Conservation (phyloP, 1,140 invertebrate species). For the Achroia grisella region DNA sequence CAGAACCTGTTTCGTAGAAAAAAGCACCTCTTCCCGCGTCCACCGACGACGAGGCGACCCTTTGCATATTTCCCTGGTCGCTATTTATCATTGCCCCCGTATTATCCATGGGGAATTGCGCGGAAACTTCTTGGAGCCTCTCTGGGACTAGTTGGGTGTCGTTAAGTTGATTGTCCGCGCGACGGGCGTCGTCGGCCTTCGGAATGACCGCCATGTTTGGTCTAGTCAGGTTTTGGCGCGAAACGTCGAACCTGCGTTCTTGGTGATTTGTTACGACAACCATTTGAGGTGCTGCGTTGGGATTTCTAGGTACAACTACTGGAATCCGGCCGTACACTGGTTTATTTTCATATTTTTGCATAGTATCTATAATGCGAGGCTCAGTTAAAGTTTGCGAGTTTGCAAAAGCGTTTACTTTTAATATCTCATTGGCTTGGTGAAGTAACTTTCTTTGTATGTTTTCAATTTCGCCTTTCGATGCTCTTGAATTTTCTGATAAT, state of each 20-base stretch:
- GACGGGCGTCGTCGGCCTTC: slow-evolving; percentile 9
- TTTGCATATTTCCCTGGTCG: slow-evolving; percentile 54
- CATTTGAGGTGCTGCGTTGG: slow-evolving; percentile 3
- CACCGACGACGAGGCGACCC: slow-evolving; percentile 46
- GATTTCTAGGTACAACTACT: slow-evolving; percentile 24
- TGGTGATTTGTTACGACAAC: slow-evolving; percentile 8
- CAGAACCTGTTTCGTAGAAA: slow-evolving; percentile 65
- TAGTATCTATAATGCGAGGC: slow-evolving; percentile 39
- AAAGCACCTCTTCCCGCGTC: slow-evolving; percentile 53
- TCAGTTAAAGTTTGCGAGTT: slow-evolving; percentile 26
- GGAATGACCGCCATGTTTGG: slow-evolving; percentile 12
- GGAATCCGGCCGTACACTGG: slow-evolving; percentile 44
- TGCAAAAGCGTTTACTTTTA: slow-evolving; percentile 58
- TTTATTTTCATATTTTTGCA: slow-evolving; percentile 39
- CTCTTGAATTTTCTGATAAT: slow-evolving; percentile 55
- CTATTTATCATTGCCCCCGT: slow-evolving; percentile 46
- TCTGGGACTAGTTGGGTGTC: slow-evolving; percentile 61
- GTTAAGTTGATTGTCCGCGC: slow-evolving; percentile 26
- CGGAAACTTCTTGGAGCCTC: slow-evolving; percentile 40
- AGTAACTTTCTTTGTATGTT: slow-evolving; percentile 55
- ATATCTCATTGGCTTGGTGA: slow-evolving; percentile 60
- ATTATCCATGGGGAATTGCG: slow-evolving; percentile 27
- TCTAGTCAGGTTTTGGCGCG: slow-evolving; percentile 17
- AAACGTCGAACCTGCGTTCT: slow-evolving; percentile 11
- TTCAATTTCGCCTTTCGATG: slow-evolving; percentile 58